phyloP scores from a whole-genome alignment of 2,113 vertebrate genomes.

The Terrapene triunguis region DNA sequence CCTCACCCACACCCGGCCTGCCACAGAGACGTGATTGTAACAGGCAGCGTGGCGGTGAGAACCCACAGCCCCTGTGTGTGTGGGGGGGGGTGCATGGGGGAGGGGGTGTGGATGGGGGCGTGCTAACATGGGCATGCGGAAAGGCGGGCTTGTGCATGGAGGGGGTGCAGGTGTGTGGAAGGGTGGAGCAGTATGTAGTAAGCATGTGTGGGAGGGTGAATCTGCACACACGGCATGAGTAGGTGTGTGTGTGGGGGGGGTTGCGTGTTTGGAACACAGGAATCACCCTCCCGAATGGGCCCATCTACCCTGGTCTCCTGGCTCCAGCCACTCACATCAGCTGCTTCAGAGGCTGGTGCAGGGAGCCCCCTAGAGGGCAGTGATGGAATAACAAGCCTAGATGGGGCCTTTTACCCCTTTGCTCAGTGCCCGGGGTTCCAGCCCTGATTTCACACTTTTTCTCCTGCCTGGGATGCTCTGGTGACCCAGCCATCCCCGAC shows the following conservation, averaged over 20 bases:
- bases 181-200: background rate
- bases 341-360: background rate
- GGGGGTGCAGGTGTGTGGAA: background rate
- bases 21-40: background rate
- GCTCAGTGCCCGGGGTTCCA: background rate
- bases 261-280: background rate
- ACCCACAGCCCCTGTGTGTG: background rate
- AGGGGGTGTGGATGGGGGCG: background rate
- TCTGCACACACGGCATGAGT: too few relatives aligned
- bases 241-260: too few relatives aligned
- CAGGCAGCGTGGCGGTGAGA: background rate
- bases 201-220: background rate
- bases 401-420: background rate
- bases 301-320: too few relatives aligned
- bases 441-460: background rate
- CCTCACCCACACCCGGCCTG: background rate
- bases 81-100: background rate
- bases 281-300: background rate
- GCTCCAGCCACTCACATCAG: background rate
- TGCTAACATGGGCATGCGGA: background rate
- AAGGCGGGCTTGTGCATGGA: background rate
- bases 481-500: background rate
- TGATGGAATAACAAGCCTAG: background rate
- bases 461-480: background rate
- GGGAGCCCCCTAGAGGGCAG: background rate